These are phyloP conservation scores for Ciconia boyciana DNA, from an alignment of 2,113 vertebrate species.

Conservation along the genomic window DNA sequence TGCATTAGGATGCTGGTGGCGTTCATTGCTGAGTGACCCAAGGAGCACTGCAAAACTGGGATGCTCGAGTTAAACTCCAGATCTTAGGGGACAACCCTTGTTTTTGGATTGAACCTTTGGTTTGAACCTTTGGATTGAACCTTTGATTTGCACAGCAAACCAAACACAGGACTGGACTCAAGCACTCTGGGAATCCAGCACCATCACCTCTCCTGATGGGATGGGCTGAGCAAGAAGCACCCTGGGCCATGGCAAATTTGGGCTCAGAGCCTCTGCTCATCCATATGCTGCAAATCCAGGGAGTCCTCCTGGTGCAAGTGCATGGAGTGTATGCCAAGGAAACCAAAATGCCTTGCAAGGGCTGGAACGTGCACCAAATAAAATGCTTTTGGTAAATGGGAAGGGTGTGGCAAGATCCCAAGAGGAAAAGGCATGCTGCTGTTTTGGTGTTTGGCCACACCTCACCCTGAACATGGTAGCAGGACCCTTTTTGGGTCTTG, in stretches of 20 bases:
- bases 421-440: neutral
- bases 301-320: neutral
- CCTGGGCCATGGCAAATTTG: neutral
- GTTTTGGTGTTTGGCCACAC: neutral
- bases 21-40: neutral
- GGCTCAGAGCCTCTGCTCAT: neutral
- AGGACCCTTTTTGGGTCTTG: neutral
- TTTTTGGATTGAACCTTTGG: neutral
- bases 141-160: neutral
- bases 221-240: neutral
- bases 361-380: neutral
- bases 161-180: neutral
- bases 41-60: neutral
- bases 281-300: neutral
- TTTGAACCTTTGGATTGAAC: neutral
- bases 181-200: neutral
- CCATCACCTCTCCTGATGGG: neutral
- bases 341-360: neutral
- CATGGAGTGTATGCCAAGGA: rapidly evolving
- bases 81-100: neutral
- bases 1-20: neutral
- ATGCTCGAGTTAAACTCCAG: neutral
- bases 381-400: neutral
- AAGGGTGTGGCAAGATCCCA: neutral
- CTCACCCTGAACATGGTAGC: neutral